Conservation (phyloP, 2,888 invertebrate genomes). For the Sarcophaga carnaria region DNA sequence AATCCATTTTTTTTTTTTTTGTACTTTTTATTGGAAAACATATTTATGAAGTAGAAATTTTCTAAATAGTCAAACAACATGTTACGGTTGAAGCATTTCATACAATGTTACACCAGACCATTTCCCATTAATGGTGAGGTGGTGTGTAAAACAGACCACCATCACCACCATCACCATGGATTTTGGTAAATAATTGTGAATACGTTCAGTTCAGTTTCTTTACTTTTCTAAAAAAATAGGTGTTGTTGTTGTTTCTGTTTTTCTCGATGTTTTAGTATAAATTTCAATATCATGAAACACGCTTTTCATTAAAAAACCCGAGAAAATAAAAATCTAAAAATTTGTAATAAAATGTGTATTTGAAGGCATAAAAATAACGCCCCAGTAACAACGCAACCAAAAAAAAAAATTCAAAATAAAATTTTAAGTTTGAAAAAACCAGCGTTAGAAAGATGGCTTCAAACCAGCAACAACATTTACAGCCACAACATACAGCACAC, state of each 20-base stretch:
- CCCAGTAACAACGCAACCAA: neutral
- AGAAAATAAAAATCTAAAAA: neutral
- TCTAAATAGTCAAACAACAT: slow-evolving; percentile 34
- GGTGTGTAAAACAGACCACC: neutral
- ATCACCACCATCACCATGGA: too few relatives aligned
- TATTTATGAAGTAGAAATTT: slow-evolving; percentile 30
- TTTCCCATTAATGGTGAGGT: neutral
- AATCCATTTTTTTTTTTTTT: neutral
- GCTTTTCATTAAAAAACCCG: slow-evolving; percentile 52
- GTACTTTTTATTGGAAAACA: slow-evolving; percentile 21
- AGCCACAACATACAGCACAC: too few relatives aligned
- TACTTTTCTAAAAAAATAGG: too few relatives aligned
- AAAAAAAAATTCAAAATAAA: neutral
- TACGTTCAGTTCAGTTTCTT: too few relatives aligned
- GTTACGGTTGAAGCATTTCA: neutral
- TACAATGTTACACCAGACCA: neutral
- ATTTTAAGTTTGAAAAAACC: neutral
- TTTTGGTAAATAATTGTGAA: too few relatives aligned
- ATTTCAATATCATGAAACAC: slow-evolving; percentile 55
- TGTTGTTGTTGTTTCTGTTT: too few relatives aligned
- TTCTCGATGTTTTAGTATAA: too few relatives aligned
- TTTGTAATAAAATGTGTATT: too few relatives aligned
- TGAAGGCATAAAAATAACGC: too few relatives aligned
- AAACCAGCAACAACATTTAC: too few relatives aligned
- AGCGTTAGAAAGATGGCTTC: too few relatives aligned